These are phyloP conservation scores for Lobophora halterata DNA, from an alignment of 2,888 invertebrate genomes.

Conservation along the genomic window DNA sequence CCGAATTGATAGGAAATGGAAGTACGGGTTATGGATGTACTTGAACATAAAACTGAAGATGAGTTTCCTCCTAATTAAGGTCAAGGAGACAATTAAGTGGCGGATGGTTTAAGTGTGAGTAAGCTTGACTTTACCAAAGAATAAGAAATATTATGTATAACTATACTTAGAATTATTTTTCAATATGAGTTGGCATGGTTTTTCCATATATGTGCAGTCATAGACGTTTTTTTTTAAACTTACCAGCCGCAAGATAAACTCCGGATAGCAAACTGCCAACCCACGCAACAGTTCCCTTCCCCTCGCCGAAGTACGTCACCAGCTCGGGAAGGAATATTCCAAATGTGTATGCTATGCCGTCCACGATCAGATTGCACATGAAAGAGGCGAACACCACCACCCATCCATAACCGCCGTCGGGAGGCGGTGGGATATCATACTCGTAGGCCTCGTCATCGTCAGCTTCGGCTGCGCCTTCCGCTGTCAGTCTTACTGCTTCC, in stretches of 20 bases:
- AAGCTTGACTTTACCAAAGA: too few relatives aligned
- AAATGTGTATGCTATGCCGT: constrained; percentile 99
- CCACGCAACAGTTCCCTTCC: constrained; percentile 94
- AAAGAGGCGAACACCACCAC: constrained; percentile 97
- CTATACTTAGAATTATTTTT: too few relatives aligned
- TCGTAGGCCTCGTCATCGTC: constrained; percentile 83
- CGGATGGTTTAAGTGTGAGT: not conserved
- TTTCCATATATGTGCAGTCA: too few relatives aligned
- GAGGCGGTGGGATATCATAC: constrained; percentile 91
- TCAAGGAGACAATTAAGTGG: constrained; percentile 8
- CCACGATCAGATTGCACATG: constrained; percentile 98
- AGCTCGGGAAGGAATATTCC: constrained; percentile 94
- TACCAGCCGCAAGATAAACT: constrained; percentile 96
- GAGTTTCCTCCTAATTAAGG: constrained; percentile 9
- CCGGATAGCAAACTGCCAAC: constrained; percentile 97
- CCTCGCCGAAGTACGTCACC: constrained; percentile 89
- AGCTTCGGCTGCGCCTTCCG: constrained; percentile 81
- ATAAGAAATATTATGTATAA: too few relatives aligned
- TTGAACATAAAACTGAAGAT: not conserved
- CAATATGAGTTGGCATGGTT: too few relatives aligned
- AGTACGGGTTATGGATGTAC: constrained; percentile 7
- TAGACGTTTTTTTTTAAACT: too few relatives aligned
- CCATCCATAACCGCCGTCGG: constrained; percentile 96
- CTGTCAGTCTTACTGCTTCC: constrained; percentile 89
- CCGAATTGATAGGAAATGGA: constrained; percentile 54